A percentile compares a stretch with the other conserved stretches of the same genome.
These are phyloP conservation scores for Prolemur simus DNA, from an alignment of 2,113 vertebrate species.

Conservation along the genomic window DNA sequence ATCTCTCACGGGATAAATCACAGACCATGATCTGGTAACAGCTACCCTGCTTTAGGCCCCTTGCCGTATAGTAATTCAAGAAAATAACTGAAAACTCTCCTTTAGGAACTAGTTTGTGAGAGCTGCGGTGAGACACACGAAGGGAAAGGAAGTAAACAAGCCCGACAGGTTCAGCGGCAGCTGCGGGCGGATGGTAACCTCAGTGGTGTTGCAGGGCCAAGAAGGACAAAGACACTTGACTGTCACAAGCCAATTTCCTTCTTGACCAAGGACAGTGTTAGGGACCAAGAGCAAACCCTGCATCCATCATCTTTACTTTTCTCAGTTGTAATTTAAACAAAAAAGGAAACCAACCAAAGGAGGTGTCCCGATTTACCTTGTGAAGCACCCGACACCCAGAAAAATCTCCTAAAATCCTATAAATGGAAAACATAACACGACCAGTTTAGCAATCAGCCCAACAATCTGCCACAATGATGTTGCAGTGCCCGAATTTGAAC, in stretches of 20 bases:
- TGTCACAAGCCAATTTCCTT: background rate
- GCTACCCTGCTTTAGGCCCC: background rate
- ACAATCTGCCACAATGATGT: background rate
- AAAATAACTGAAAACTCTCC: background rate
- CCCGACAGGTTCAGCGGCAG: background rate
- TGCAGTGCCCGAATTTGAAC: background rate
- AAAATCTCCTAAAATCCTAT: slow-evolving; percentile 24
- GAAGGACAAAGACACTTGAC: background rate
- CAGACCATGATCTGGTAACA: background rate
- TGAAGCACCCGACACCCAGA: background rate
- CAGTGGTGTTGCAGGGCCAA: background rate
- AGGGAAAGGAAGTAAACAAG: background rate
- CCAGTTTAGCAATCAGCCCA: background rate
- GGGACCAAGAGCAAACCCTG: background rate
- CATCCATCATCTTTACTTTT: background rate
- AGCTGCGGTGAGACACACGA: background rate
- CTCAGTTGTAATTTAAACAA: background rate
- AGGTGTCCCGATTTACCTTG: background rate
- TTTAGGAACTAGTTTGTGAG: background rate
- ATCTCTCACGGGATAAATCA: background rate
- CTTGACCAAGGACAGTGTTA: background rate
- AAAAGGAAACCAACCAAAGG: background rate
- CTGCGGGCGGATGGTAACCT: background rate
- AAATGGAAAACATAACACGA: background rate
- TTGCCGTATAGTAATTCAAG: background rate